Base-by-base conservation (phyloP, 1,140 invertebrate genomes). In the Drosophila miranda region DNA sequence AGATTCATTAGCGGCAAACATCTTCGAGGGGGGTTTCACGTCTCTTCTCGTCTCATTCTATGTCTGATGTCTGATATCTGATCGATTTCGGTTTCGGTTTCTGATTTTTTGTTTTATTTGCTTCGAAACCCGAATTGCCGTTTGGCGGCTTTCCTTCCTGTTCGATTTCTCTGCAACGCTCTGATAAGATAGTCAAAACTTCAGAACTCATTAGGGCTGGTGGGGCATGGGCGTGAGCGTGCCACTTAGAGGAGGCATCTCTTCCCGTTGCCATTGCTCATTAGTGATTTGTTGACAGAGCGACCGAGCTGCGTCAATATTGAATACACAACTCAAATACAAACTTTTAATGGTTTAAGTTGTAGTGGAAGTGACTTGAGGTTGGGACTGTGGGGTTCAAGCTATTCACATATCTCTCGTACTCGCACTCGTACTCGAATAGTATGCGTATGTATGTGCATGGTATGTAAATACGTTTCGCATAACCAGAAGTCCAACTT, bases 301-400 rank as follows among this genome's bases (percentile, higher is more conserved):
- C 41, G 8, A 30, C 45, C 19, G 45, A 55, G 58, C 72, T 72
- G 69, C 53, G 70, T 74, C 48, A 74, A 74, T 74, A 74, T 74
- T 74, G 53, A 55, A 48, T 28, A 51, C 34, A 38, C 3, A 13
- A 13, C 34, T 38, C 34, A 38, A 38, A 46, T 41, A 55, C 42
- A 51, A 44, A 28, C 6, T 43, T 38, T 30, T 62, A 72, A 45
- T 72, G 69, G 49, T 71, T 51, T 48, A 16, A n/a, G 21, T 34
- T 46, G 54, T 23, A 30, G 6, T 23, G 14, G 11, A 11, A 61
- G 54, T 62, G 42, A 13, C 14, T 11, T 62, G 11, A 38, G 11
- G 11, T 38, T 44, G 30, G 50, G 2, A 21, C 43, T 21, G 13
- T 3, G 23, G 5, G 34, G 34, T 38, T 38, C 34, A 38, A 38